phyloP scores from a whole-genome alignment of 1,140 invertebrate species.

The Lepidurus packardi region DNA sequence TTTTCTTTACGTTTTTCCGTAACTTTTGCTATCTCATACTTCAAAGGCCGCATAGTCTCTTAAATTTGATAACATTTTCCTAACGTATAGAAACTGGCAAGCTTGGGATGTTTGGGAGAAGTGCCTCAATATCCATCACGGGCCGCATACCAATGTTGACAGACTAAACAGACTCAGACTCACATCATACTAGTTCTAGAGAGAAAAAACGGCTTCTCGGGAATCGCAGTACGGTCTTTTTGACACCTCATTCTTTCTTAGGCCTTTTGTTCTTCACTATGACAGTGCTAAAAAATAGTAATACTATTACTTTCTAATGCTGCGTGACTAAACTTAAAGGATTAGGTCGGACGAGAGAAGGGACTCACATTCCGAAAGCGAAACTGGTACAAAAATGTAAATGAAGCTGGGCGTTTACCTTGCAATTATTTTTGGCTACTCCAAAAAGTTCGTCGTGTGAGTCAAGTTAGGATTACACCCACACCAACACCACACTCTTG shows the following conservation, averaged over 20 bases:
- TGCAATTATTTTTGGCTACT: not conserved
- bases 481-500: not conserved
- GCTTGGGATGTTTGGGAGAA: not conserved
- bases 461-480: not conserved
- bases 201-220: not conserved
- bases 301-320: not conserved
- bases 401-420: conserved; percentile 9
- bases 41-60: not conserved
- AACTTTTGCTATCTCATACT: not conserved
- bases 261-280: conserved; percentile 1
- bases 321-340: not conserved
- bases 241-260: not conserved
- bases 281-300: not conserved
- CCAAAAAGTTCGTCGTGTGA: not conserved
- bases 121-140: not conserved
- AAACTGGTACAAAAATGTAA: not conserved
- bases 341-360: not conserved
- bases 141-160: not conserved
- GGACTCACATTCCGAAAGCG: not conserved
- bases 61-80: not conserved
- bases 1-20: not conserved
- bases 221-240: not conserved
- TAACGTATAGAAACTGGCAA: not conserved
- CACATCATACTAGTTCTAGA: no score
- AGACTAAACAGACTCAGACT: not conserved